Percentiles rank a stretch among this genome's conserved stretches.
Conservation (phyloP, 2,113 vertebrate species). For the Gallinago media region DNA sequence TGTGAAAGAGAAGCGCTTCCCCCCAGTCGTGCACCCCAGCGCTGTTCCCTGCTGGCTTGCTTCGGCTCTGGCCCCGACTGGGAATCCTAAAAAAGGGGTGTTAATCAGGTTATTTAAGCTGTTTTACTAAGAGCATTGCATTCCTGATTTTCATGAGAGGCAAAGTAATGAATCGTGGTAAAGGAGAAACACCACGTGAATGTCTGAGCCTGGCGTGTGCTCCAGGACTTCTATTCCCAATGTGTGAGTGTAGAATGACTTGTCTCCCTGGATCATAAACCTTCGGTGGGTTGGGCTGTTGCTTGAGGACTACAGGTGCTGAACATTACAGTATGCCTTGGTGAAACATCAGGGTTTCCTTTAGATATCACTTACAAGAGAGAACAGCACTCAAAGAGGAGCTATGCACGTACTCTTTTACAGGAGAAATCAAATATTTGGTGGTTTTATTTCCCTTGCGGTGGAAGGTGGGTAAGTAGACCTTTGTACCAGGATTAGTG, state of each 20-base stretch:
- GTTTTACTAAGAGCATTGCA: background rate
- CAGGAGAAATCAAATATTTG: background rate
- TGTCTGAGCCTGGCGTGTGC: background rate
- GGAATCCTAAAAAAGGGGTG: background rate
- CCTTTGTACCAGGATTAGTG: constrained; percentile 64
- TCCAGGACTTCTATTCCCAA: background rate
- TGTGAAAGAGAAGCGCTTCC: background rate
- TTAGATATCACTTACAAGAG: accelerated
- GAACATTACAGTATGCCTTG: background rate
- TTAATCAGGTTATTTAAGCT: background rate
- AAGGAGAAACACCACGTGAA: background rate
- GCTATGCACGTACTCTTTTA: background rate
- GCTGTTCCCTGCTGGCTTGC: background rate
- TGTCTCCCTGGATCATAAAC: background rate
- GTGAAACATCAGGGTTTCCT: background rate
- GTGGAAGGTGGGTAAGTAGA: constrained; percentile 58
- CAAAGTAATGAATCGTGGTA: background rate
- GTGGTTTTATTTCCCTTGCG: background rate
- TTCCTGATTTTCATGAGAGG: accelerated
- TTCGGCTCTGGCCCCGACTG: background rate
- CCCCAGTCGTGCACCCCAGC: background rate
- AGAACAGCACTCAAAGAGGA: background rate
- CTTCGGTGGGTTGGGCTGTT: background rate
- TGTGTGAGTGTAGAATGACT: background rate
- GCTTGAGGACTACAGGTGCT: background rate